A percentile compares a stretch with the other conserved stretches of the same genome.
Evolutionary conservation across 1,140 invertebrate genomes (phyloP).

Genomic region (Luehdorfia chinensis): DNA sequence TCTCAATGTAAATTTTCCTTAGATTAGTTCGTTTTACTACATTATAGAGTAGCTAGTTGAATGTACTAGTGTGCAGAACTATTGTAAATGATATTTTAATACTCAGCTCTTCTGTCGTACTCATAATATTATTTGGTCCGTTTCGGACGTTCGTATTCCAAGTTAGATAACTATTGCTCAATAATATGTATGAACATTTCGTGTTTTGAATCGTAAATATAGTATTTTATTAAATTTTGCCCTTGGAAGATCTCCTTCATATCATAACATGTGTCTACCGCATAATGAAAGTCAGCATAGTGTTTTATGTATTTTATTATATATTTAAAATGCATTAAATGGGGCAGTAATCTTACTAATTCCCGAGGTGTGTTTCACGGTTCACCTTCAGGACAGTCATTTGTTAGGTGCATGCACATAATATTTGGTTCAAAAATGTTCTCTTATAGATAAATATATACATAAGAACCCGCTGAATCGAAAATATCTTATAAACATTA

Average conservation of each 20-base stretch:
- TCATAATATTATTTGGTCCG: background rate
- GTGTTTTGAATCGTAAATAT: conserved; percentile 1
- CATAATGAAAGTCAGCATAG: too few relatives aligned
- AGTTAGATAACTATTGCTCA: conserved; percentile 5
- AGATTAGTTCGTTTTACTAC: conserved; percentile 46
- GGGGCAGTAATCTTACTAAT: too few relatives aligned
- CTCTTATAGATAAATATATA: too few relatives aligned
- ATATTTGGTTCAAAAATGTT: too few relatives aligned
- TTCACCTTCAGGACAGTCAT: too few relatives aligned
- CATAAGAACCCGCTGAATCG: too few relatives aligned
- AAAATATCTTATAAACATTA: too few relatives aligned
- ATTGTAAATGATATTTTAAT: conserved; percentile 7
- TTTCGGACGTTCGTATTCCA: conserved; percentile 1
- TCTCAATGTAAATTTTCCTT: conserved; percentile 63
- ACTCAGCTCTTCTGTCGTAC: conserved; percentile 9
- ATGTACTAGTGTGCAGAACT: background rate
- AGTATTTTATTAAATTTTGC: conserved; percentile 3
- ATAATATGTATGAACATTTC: background rate
- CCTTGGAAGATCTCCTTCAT: conserved; percentile 4
- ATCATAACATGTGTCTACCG: conserved; percentile 1
- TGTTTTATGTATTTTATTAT: too few relatives aligned
- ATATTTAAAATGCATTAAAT: too few relatives aligned
- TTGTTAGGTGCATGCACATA: too few relatives aligned
- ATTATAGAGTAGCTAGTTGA: conserved; percentile 5
- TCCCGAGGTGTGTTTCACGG: too few relatives aligned